Percentiles rank a stretch among this genome's conserved stretches.
phyloP scores from a whole-genome alignment of 2,888 invertebrate species.

The Aethes cnicana region DNA sequence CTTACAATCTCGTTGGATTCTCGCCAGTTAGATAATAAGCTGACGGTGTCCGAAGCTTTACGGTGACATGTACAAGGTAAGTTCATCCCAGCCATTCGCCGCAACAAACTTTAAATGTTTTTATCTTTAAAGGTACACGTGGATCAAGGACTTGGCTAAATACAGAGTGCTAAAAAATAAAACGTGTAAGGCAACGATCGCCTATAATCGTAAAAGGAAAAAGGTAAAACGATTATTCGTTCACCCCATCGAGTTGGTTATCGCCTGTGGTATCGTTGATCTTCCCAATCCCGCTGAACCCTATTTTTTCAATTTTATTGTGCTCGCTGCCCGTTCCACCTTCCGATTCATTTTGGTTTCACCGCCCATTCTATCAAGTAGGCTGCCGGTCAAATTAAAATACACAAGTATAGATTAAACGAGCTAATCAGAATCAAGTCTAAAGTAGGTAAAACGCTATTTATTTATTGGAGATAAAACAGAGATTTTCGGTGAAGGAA shows the following conservation, averaged over 20 bases:
- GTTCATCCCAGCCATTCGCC: too few relatives aligned
- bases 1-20: neutral
- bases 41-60: too few relatives aligned
- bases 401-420: too few relatives aligned
- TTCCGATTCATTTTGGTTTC: conserved; percentile 19
- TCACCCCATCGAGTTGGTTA: conserved; percentile 32
- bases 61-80: too few relatives aligned
- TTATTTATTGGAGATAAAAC: too few relatives aligned
- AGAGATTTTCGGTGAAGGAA: too few relatives aligned
- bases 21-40: too few relatives aligned
- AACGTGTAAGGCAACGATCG: conserved; percentile 26
- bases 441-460: too few relatives aligned
- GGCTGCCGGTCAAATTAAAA: conserved; percentile 6
- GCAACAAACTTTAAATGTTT: too few relatives aligned
- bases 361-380: neutral
- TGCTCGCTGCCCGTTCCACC: conserved; percentile 16
- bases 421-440: too few relatives aligned
- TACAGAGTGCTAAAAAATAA: conserved; percentile 9
- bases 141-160: neutral
- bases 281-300: conserved; percentile 27
- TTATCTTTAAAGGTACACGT: neutral
- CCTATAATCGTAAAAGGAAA: conserved; percentile 31
- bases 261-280: conserved; percentile 31
- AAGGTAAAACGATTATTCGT: conserved; percentile 32
- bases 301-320: conserved; percentile 30